These are phyloP conservation scores for Electrophaes corylata DNA, from an alignment of 2,888 invertebrate genomes.

Conservation along the genomic window DNA sequence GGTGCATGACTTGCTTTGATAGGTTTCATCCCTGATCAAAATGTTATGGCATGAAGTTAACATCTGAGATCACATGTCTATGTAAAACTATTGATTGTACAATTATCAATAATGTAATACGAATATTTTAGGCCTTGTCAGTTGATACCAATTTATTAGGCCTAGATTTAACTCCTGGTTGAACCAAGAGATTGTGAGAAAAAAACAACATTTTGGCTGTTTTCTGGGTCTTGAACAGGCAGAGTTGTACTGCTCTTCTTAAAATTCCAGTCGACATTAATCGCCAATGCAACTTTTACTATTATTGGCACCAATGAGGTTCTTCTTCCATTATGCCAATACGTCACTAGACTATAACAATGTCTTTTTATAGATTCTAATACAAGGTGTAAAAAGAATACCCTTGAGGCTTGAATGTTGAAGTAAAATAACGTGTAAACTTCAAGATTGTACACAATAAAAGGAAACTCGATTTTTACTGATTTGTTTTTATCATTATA, in stretches of 20 bases:
- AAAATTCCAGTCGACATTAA: constrained; percentile 29
- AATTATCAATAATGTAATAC: constrained; percentile 7
- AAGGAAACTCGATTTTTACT: constrained; percentile 32
- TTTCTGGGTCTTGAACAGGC: constrained; percentile 24
- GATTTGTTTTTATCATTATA: constrained; percentile 18
- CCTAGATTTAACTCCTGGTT: constrained; percentile 22
- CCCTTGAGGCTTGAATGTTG: constrained; percentile 31
- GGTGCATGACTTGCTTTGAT: constrained; percentile 30
- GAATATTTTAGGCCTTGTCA: constrained; percentile 21
- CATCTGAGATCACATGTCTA: constrained; percentile 10
- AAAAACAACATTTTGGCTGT: constrained; percentile 22
- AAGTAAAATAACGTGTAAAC: constrained; percentile 33
- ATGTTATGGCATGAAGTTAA: constrained; percentile 10
- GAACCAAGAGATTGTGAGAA: constrained; percentile 16
- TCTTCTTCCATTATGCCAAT: constrained; percentile 35
- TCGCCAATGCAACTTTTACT: constrained; percentile 25
- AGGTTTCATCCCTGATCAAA: constrained; percentile 13
- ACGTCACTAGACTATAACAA: constrained; percentile 33
- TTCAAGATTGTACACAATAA: constrained; percentile 34
- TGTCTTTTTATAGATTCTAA: constrained; percentile 35
- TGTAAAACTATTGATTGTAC: constrained; percentile 2
- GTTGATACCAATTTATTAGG: constrained; percentile 30
- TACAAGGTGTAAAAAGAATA: constrained; percentile 34
- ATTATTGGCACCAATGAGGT: constrained; percentile 33
- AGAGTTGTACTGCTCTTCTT: constrained; percentile 12